phyloP scores from a whole-genome alignment of 2,113 vertebrate genomes.

The Bos indicus region DNA sequence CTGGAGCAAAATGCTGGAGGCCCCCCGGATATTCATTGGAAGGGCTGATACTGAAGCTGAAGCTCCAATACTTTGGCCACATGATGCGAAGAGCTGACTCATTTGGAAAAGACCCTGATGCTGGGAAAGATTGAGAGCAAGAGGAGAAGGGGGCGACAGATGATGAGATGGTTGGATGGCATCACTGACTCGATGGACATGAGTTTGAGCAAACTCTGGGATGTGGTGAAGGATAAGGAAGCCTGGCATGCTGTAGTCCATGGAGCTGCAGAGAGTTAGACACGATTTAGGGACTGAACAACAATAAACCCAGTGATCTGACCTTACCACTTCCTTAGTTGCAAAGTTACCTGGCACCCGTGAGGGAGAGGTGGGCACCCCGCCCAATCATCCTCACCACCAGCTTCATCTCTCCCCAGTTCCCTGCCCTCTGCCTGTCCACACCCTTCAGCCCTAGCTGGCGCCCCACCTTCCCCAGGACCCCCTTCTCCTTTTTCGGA shows the following conservation, averaged over 20 bases:
- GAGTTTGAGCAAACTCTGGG: neutral
- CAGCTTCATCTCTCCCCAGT: neutral
- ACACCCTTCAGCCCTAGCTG: neutral
- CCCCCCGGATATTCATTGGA: neutral
- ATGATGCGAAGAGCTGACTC: neutral
- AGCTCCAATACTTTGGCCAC: neutral
- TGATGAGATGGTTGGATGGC: neutral
- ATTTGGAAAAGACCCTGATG: neutral
- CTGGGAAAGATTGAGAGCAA: neutral
- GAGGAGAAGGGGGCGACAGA: neutral
- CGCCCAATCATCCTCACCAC: rapidly evolving
- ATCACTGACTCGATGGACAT: neutral
- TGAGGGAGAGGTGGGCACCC: neutral
- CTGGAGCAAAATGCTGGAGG: neutral
- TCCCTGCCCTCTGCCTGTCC: too few species aligned
- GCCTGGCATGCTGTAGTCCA: neutral
- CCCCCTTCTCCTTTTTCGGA: neutral
- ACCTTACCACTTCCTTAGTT: neutral
- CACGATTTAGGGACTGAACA: neutral
- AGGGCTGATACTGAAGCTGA: neutral
- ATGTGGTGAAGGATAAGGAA: neutral
- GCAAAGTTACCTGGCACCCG: neutral
- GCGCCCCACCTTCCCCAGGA: neutral
- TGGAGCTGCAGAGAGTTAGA: neutral
- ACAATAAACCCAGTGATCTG: neutral